Evolutionary conservation across 2,113 vertebrate genomes (phyloP).

Genomic region (Alligator mississippiensis): DNA sequence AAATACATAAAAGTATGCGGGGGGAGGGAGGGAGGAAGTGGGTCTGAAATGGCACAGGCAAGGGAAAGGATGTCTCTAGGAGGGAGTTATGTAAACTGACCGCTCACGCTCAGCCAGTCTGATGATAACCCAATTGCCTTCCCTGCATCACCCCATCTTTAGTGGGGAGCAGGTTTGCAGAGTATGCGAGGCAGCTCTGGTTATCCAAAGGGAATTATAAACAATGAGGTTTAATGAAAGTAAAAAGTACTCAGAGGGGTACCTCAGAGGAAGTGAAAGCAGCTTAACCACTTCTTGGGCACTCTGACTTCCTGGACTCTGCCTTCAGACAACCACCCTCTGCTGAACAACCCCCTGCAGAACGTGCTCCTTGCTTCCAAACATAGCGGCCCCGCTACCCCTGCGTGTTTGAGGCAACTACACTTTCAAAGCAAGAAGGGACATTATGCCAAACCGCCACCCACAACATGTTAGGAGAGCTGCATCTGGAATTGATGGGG

Average conservation of each 20-base stretch:
- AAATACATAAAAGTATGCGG: constrained; percentile 63
- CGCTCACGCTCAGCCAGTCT: fast-evolving
- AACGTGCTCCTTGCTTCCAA: background rate
- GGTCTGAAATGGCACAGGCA: constrained; percentile 12
- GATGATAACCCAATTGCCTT: background rate
- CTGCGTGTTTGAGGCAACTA: fast-evolving
- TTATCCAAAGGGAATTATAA: background rate
- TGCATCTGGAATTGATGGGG: background rate
- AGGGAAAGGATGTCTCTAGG: constrained; percentile 20
- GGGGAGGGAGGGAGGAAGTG: constrained; percentile 24
- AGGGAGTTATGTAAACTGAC: background rate
- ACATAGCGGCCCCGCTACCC: fast-evolving
- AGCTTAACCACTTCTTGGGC: background rate
- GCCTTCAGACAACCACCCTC: background rate
- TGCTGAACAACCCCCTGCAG: background rate
- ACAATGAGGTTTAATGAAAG: constrained; percentile 17
- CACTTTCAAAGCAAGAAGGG: background rate
- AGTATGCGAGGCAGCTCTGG: background rate
- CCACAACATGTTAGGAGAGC: background rate
- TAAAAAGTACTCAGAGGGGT: background rate
- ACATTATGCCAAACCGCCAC: background rate
- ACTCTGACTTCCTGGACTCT: background rate
- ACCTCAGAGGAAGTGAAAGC: background rate
- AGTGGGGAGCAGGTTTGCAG: fast-evolving
- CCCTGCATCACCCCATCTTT: background rate